Base-by-base conservation (phyloP, 1,140 invertebrate species). In the Apis dorsata region DNA sequence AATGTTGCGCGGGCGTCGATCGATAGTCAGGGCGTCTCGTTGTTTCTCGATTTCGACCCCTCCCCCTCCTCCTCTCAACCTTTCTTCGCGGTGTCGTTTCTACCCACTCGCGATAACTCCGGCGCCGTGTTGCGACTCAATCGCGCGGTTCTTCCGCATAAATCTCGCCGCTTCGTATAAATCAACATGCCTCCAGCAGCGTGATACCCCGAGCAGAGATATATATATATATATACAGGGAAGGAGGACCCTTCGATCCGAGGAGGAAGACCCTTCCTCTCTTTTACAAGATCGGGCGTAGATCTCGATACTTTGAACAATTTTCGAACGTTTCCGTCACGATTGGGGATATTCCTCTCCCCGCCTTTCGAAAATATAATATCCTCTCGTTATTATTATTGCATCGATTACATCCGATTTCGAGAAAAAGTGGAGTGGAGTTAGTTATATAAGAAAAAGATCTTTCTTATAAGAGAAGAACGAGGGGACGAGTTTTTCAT, bases 61-160 rank as follows among this genome's bases (percentile, higher is more conserved):
- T 66, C 60, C 78, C 62, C 75, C 62, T 70, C 53, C n/a, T 28
- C 17, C 63, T 34, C 17, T 24, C 63, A 55, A 76, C 63, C 76
- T 70, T 74, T 77, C 81, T 85, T 82, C 62, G 84, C 88, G 85
- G 87, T 90, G 90, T 93, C 88, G 90, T 88, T 87, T 91, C 92
- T 93, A 92, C 92, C 93, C 92, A 93, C 92, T 92, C 91, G 92
- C 92, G 91, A 94, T 94, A 94, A 94, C 92, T 93, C 34, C 92
- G 93, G 90, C 90, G 90, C 90, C 91, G 91, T 93, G 92, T 93
- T 93, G 92, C 91, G 91, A 93, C 93, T 94, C 93, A 94, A 93
- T 93, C 91, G 93, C 90, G 91, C 86, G 91, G 90, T 85, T 93
- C 91, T 93, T 93, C 90, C 90, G 89, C 90, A 93, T 93, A 94